A percentile compares a stretch with the other conserved stretches of the same genome.
phyloP scores from a whole-genome alignment of 2,797 vertebrate species.

The Microcaecilia unicolor region DNA sequence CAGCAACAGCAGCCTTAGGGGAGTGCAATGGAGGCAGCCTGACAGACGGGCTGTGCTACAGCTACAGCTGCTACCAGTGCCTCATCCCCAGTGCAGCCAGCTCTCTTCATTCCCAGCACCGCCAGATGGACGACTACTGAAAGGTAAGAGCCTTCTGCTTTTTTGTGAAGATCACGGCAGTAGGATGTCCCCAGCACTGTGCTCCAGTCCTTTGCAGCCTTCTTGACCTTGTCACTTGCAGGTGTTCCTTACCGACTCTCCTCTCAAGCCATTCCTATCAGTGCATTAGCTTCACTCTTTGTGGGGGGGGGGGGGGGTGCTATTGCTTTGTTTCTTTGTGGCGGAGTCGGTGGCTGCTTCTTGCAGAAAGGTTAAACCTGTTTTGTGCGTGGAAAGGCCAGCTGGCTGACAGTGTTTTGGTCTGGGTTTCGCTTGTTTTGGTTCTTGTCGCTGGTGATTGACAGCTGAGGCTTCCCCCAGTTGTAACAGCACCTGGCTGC shows the following conservation, averaged over 20 bases:
- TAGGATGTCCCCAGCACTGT: background rate
- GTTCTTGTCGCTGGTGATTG: too few relatives aligned
- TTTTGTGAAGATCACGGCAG: too few relatives aligned
- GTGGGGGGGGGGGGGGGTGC: too few relatives aligned
- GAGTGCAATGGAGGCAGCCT: conserved; percentile 47
- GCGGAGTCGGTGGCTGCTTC: background rate
- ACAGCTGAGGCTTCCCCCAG: too few relatives aligned
- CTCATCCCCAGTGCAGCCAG: too few relatives aligned
- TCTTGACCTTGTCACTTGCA: background rate
- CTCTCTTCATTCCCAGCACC: too few relatives aligned
- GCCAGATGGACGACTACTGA: too few relatives aligned
- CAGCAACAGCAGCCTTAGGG: conserved; percentile 53
- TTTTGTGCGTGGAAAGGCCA: too few relatives aligned
- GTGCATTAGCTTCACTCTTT: background rate
- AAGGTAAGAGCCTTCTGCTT: conserved; percentile 4
- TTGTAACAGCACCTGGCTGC: too few relatives aligned
- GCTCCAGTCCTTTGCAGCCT: background rate
- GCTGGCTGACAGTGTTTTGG: too few relatives aligned
- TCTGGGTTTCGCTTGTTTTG: too few relatives aligned
- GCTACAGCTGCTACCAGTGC: background rate
- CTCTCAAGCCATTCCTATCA: background rate
- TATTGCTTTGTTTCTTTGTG: background rate
- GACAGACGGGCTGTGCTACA: background rate
- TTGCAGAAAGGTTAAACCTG: too few relatives aligned
- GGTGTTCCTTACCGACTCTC: background rate